A percentile compares a stretch with the other conserved stretches of the same genome.
Evolutionary conservation across 1,140 invertebrate genomes (phyloP).

Genomic region (Melanaphis sacchari): DNA sequence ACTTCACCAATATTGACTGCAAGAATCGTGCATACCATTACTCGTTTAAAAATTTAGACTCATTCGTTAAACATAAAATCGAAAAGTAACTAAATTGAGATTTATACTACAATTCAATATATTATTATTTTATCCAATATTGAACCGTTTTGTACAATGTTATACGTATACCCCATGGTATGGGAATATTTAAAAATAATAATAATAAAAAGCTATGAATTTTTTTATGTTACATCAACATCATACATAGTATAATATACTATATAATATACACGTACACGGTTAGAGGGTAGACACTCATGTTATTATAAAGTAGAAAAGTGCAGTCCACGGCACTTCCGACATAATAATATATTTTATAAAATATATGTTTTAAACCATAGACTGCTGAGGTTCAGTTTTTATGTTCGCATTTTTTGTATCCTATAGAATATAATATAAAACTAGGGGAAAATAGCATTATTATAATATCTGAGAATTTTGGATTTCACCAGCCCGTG

Average conservation of each 20-base stretch:
- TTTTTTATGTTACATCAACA: constrained; percentile 14
- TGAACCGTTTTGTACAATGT: neutral
- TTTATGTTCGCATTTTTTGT: neutral
- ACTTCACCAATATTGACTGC: neutral
- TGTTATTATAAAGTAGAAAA: constrained; percentile 1
- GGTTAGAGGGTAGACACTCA: neutral
- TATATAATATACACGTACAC: neutral
- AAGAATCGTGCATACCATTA: neutral
- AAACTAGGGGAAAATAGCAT: neutral
- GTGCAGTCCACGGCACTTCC: neutral
- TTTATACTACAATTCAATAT: neutral
- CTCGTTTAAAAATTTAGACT: neutral
- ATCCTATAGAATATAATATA: neutral
- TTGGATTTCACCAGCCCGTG: neutral
- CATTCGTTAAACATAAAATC: neutral
- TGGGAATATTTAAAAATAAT: neutral
- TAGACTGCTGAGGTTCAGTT: neutral
- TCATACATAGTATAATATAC: neutral
- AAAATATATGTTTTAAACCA: neutral
- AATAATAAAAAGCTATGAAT: neutral
- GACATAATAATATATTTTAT: neutral
- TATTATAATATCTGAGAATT: neutral
- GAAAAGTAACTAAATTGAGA: neutral
- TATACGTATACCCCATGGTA: neutral
- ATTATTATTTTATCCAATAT: neutral